Evolutionary conservation across 92 coral and sea anemone genomes (phyloP).

Genomic region (Heteractis magnifica): DNA sequence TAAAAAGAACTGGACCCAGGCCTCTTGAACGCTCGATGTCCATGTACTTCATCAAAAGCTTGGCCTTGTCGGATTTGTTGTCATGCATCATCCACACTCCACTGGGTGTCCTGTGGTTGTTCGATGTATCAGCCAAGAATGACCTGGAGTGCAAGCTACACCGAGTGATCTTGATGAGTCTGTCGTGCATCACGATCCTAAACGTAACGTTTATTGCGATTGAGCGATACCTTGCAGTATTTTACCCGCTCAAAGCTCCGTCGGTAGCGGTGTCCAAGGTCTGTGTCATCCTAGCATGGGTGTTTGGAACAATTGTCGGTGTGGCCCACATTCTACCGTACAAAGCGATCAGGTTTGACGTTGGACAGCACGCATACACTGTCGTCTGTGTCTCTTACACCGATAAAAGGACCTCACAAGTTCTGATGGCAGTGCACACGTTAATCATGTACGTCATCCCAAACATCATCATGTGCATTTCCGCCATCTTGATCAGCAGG

Average conservation of each 20-base stretch:
- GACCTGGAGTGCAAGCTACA: conserved; percentile 19
- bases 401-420: neutral
- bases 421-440: conserved; percentile 2
- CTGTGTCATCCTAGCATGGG: conserved; percentile 18
- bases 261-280: conserved; percentile 8
- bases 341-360: neutral
- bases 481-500: conserved; percentile 12
- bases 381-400: neutral
- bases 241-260: conserved; percentile 18
- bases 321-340: conserved; percentile 14
- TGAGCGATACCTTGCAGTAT: conserved; percentile 14
- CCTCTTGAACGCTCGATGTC: conserved; percentile 17
- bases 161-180: conserved; percentile 13
- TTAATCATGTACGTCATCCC: conserved; percentile 8
- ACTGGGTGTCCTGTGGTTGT: neutral
- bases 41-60: conserved; percentile 26
- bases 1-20: neutral
- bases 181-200: conserved; percentile 24
- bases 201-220: conserved; percentile 17
- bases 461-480: conserved; percentile 5
- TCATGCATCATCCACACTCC: conserved; percentile 28
- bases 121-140: conserved; percentile 4
- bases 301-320: conserved; percentile 10
- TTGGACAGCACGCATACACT: conserved; percentile 2
- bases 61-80: conserved; percentile 8